A percentile compares a stretch with the other conserved stretches of the same genome.
These are phyloP conservation scores for Falco punctatus DNA, from an alignment of 2,113 vertebrate species.

Conservation along the genomic window DNA sequence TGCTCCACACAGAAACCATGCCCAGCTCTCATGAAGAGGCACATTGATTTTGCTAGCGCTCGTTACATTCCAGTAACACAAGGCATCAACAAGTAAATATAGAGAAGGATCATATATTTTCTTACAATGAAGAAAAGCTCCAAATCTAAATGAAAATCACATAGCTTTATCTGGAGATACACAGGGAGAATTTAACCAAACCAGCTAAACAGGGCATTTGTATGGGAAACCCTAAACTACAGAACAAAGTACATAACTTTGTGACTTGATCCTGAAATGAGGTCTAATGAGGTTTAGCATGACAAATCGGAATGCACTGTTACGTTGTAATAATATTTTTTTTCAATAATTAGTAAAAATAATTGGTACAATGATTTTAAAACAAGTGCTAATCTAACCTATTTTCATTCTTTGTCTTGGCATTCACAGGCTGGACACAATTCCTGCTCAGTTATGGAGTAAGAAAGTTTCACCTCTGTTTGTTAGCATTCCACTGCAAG, in stretches of 20 bases:
- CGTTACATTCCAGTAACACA: fast-evolving
- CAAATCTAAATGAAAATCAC: not conserved
- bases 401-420: not conserved
- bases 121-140: not conserved
- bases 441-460: not conserved
- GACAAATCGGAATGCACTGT: not conserved
- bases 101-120: not conserved
- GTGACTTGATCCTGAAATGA: not conserved
- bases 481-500: not conserved
- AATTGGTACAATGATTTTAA: not conserved
- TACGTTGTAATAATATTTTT: not conserved
- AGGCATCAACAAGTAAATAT: not conserved
- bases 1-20: fast-evolving
- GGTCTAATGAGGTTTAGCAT: not conserved
- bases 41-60: not conserved
- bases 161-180: not conserved
- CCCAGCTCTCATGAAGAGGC: not conserved
- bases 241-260: not conserved
- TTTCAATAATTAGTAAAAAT: not conserved
- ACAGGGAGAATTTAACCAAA: not conserved
- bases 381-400: not conserved
- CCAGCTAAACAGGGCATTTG: not conserved
- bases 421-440: not conserved
- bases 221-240: not conserved
- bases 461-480: not conserved